Percentiles rank a stretch among this genome's conserved stretches.
Evolutionary conservation across 2,113 vertebrate species (phyloP).

Genomic region (Paedocypris sp.): DNA sequence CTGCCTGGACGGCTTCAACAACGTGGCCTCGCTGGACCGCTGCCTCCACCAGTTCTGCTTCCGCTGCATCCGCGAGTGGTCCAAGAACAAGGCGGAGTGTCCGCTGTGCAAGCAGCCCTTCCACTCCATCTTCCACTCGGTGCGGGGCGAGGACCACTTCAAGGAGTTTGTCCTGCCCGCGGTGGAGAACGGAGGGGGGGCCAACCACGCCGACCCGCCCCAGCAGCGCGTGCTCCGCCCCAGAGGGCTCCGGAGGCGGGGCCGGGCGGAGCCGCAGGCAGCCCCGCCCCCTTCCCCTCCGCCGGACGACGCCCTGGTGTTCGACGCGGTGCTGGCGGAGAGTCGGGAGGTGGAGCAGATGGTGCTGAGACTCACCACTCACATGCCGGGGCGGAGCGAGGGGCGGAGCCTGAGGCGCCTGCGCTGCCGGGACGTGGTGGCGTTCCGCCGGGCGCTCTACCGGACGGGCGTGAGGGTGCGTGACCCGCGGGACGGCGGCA

Average conservation of each 20-base stretch:
- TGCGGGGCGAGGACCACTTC: constrained; percentile 84
- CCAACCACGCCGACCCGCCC: constrained; percentile 52
- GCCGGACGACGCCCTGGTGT: constrained; percentile 71
- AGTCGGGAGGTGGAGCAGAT: constrained; percentile 65
- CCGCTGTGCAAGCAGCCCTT: constrained; percentile 94
- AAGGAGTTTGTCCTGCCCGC: constrained; percentile 76
- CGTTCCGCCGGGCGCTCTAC: constrained; percentile 83
- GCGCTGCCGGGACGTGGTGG: constrained; percentile 78
- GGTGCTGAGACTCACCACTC: constrained; percentile 65
- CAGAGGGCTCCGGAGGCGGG: background rate
- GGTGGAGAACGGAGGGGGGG: constrained; percentile 46
- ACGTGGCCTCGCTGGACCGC: constrained; percentile 78
- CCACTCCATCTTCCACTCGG: constrained; percentile 88
- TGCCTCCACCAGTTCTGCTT: constrained; percentile 95
- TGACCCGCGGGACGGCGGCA: constrained; percentile 72
- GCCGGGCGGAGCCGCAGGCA: constrained; percentile 47
- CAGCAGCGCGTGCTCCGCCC: constrained; percentile 30
- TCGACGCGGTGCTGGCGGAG: constrained; percentile 54
- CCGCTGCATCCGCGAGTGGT: constrained; percentile 91
- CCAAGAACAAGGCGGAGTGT: constrained; percentile 96
- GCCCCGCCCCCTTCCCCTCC: constrained; percentile 45
- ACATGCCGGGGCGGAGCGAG: constrained; percentile 64
- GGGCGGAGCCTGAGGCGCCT: constrained; percentile 63
- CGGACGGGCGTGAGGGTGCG: constrained; percentile 71
- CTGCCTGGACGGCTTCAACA: constrained; percentile 88